Evolutionary conservation across 2,797 vertebrate genomes (phyloP).

Genomic region (Onychomys torridus): DNA sequence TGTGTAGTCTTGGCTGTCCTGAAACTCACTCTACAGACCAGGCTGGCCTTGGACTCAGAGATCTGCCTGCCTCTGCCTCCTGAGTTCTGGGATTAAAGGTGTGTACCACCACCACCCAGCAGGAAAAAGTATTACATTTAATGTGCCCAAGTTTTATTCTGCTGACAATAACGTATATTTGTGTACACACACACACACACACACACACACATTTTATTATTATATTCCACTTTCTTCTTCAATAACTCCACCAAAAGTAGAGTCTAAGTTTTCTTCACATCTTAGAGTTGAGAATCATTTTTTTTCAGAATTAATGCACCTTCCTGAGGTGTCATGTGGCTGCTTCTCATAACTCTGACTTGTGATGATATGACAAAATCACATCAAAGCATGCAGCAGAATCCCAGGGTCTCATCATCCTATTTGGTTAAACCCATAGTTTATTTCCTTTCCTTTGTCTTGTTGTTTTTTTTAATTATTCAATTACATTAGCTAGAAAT

Average conservation of each 20-base stretch:
- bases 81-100: neutral
- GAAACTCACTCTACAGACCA: neutral
- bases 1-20: neutral
- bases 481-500: slow-evolving; percentile 68
- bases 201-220: neutral
- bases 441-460: slow-evolving; percentile 33
- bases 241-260: slow-evolving; percentile 39
- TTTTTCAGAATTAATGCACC: slow-evolving; percentile 32
- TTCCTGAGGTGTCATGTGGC: neutral
- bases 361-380: slow-evolving; percentile 31
- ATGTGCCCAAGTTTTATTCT: slow-evolving; percentile 42
- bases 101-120: no score
- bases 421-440: slow-evolving; percentile 51
- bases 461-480: slow-evolving; percentile 46
- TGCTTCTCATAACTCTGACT: slow-evolving; percentile 43
- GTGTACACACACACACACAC: neutral
- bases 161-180: slow-evolving; percentile 13
- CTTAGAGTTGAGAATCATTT: slow-evolving; percentile 24
- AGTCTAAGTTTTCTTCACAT: slow-evolving; percentile 49
- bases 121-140: slow-evolving; percentile 42
- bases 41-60: neutral
- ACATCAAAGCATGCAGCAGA: slow-evolving; percentile 55
- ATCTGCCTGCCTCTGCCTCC: neutral
- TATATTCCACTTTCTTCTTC: slow-evolving; percentile 40
- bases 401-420: neutral